Conservation (phyloP, 1,140 invertebrate genomes). For the Drosophila malerkotliana region DNA sequence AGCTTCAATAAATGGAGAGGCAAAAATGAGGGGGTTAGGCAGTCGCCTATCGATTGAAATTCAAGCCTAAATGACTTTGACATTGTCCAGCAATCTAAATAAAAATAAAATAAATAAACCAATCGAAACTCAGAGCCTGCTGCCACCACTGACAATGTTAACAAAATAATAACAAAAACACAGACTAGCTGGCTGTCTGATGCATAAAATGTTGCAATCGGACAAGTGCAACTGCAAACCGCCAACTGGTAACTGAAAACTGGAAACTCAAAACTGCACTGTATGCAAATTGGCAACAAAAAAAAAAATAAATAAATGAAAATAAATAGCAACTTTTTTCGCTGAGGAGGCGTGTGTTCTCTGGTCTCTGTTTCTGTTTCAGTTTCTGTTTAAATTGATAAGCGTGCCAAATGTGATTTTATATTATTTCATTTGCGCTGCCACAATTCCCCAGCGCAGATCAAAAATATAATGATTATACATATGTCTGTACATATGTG, state of each 20-base stretch:
- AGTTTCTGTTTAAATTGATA: slow-evolving; percentile 52
- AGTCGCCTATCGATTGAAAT: slow-evolving; percentile 52
- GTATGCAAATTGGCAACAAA: slow-evolving; percentile 64
- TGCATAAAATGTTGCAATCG: slow-evolving; percentile 20
- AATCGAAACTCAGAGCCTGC: background rate
- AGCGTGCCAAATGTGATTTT: slow-evolving; percentile 42
- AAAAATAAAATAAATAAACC: slow-evolving; percentile 18
- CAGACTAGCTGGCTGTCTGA: background rate
- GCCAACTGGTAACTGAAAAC: slow-evolving; percentile 26
- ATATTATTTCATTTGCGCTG: slow-evolving; percentile 19
- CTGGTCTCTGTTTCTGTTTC: no score
- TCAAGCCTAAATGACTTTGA: slow-evolving; percentile 61
- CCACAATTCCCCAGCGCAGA: background rate
- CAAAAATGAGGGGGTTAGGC: background rate
- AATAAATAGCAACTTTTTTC: slow-evolving; percentile 43
- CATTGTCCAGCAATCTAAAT: slow-evolving; percentile 53
- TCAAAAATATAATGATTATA: background rate
- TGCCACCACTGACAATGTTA: slow-evolving; percentile 9
- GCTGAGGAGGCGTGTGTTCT: slow-evolving; percentile 16
- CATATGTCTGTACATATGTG: background rate
- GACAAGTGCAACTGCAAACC: slow-evolving; percentile 11
- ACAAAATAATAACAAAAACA: slow-evolving; percentile 19
- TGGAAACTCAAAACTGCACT: slow-evolving; percentile 58
- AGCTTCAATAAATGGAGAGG: no score
- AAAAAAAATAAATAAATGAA: background rate